These are phyloP conservation scores for Meghimatium bilineatum DNA, from an alignment of 2,888 invertebrate species.

Conservation along the genomic window DNA sequence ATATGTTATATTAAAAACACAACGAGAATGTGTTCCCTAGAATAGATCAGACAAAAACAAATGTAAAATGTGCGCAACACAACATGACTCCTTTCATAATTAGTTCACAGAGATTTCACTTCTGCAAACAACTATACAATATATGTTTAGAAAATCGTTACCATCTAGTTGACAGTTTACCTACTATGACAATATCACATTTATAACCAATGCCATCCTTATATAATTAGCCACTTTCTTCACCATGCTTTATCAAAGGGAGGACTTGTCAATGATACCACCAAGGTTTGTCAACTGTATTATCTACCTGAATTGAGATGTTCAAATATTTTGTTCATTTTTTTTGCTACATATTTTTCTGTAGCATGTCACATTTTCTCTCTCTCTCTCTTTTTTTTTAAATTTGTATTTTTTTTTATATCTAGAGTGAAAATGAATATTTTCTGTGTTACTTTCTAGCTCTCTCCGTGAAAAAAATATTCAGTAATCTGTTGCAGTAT, in stretches of 20 bases:
- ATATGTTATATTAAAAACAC: too few relatives aligned
- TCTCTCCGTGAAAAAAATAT: background rate
- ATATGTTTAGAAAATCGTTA: too few relatives aligned
- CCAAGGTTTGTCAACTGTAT: slow-evolving; percentile 73
- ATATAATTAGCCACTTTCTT: background rate
- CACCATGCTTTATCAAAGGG: slow-evolving; percentile 58
- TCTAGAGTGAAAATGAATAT: background rate
- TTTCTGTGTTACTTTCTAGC: background rate
- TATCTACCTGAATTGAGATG: background rate
- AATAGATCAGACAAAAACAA: too few relatives aligned
- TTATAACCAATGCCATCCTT: background rate
- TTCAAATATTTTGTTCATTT: background rate
- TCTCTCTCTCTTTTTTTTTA: too few relatives aligned
- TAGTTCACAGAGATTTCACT: too few relatives aligned
- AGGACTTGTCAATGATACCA: slow-evolving; percentile 76
- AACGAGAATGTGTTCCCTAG: too few relatives aligned
- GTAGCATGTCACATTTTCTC: too few relatives aligned
- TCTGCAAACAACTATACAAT: too few relatives aligned
- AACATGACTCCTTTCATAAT: too few relatives aligned
- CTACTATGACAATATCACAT: background rate
- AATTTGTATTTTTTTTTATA: background rate
- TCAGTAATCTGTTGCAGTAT: background rate
- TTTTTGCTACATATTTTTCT: background rate
- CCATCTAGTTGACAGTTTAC: too few relatives aligned
- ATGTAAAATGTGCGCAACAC: too few relatives aligned